Conservation (phyloP, 2,113 vertebrate genomes). For the Tretioscincus oriximinensis region DNA sequence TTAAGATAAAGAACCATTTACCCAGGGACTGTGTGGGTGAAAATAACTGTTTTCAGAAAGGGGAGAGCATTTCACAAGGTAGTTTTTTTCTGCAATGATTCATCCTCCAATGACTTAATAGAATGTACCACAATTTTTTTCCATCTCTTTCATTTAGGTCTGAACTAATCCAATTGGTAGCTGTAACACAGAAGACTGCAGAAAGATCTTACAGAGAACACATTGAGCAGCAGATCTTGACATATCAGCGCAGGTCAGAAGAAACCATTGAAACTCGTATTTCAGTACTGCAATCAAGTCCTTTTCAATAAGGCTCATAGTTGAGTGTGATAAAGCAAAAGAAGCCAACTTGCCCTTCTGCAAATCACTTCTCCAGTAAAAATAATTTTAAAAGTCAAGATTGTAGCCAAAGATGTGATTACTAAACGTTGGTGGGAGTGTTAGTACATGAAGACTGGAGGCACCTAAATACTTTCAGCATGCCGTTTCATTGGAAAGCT, state of each 20-base stretch:
- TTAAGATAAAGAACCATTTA: no score
- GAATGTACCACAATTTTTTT: not conserved
- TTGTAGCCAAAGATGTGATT: not conserved
- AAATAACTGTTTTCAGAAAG: no score
- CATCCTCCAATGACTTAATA: not conserved
- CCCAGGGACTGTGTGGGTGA: no score
- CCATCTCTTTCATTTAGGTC: conserved; percentile 74
- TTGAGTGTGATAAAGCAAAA: not conserved
- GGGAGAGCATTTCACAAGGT: no score
- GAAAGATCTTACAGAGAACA: conserved; percentile 89
- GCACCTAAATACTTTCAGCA: not conserved
- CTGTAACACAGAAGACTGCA: conserved; percentile 89
- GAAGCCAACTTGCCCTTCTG: not conserved
- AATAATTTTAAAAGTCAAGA: not conserved
- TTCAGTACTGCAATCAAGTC: not conserved
- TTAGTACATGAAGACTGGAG: not conserved
- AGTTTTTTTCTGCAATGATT: no score
- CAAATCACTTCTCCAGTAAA: not conserved
- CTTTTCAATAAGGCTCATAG: not conserved
- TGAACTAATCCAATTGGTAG: conserved; percentile 94
- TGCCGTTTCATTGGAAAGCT: not conserved
- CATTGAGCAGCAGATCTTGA: conserved; percentile 91
- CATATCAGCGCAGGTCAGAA: conserved; percentile 90
- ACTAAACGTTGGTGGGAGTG: not conserved
- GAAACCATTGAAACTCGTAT: not conserved